Evolutionary conservation across 1,140 invertebrate species (phyloP).

Genomic region (Zaprionus kolodkinae): DNA sequence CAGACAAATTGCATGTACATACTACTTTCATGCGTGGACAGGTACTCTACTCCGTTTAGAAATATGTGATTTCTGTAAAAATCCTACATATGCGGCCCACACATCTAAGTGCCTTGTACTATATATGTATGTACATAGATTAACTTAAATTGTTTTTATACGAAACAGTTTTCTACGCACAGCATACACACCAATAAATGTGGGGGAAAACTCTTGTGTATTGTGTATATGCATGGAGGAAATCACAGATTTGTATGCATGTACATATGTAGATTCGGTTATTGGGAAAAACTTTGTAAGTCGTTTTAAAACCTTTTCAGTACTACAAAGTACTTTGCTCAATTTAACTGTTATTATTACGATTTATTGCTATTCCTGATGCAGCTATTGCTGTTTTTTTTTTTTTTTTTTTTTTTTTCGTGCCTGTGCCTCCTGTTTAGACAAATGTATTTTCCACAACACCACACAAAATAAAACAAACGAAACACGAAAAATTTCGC

Average conservation of each 20-base stretch:
- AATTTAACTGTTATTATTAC: slow-evolving; percentile 3
- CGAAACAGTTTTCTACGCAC: slow-evolving; percentile 13
- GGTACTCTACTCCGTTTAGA: neutral
- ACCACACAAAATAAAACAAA: slow-evolving; percentile 79
- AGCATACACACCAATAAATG: neutral
- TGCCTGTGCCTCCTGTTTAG: slow-evolving; percentile 39
- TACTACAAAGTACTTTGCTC: slow-evolving; percentile 6
- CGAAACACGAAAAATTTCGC: slow-evolving; percentile 82
- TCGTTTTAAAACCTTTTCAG: slow-evolving; percentile 10
- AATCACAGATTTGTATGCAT: slow-evolving; percentile 15
- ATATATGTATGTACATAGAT: neutral
- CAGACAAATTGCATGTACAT: slow-evolving; percentile 8
- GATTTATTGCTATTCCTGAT: slow-evolving; percentile 24
- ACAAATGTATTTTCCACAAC: slow-evolving; percentile 52
- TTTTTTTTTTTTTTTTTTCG: slow-evolving; percentile 13
- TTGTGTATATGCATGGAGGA: slow-evolving; percentile 21
- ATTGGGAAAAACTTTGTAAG: slow-evolving; percentile 17
- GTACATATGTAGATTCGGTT: neutral
- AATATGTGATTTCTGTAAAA: slow-evolving; percentile 6
- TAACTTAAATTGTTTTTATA: slow-evolving; percentile 20
- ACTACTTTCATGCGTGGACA: slow-evolving; percentile 4
- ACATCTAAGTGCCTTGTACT: slow-evolving; percentile 1
- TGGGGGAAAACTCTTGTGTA: neutral
- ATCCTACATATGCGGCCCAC: neutral
- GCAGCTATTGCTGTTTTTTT: slow-evolving; percentile 9